Conservation (phyloP, 2,888 invertebrate species). For the Lithophane ornitopus region DNA sequence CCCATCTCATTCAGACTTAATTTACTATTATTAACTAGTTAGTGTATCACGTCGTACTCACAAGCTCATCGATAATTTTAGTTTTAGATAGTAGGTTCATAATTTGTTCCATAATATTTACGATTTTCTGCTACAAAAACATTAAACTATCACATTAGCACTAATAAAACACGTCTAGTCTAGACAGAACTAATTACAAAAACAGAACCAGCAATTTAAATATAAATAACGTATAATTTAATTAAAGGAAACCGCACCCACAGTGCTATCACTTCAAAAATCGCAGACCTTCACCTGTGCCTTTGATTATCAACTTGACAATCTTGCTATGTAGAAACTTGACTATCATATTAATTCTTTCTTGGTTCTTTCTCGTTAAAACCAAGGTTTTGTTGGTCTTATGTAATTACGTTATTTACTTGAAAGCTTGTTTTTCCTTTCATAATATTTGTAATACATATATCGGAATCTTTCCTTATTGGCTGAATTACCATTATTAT, state of each 20-base stretch:
- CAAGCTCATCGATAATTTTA: constrained; percentile 10
- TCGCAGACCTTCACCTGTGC: constrained; percentile 65
- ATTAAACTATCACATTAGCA: neutral
- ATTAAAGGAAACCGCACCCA: constrained; percentile 39
- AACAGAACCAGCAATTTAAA: constrained; percentile 39
- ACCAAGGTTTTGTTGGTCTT: constrained; percentile 46
- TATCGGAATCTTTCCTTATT: constrained; percentile 44
- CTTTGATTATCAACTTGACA: constrained; percentile 63
- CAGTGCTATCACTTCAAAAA: constrained; percentile 29
- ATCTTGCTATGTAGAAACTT: constrained; percentile 47
- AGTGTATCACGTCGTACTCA: constrained; percentile 4
- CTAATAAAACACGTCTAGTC: constrained; percentile 42
- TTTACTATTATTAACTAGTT: neutral
- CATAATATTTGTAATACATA: constrained; percentile 35
- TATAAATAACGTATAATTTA: constrained; percentile 22
- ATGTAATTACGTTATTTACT: constrained; percentile 56
- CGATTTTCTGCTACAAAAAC: neutral
- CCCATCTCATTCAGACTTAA: constrained; percentile 14
- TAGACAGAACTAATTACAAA: constrained; percentile 48
- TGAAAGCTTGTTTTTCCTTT: constrained; percentile 39
- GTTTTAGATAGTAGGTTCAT: neutral
- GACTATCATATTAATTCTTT: constrained; percentile 52
- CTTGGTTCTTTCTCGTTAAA: constrained; percentile 54
- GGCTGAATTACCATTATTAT: constrained; percentile 56
- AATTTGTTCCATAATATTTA: neutral